Evolutionary conservation across 2,113 vertebrate species (phyloP).

Genomic region (Dipodomys ordii): DNA sequence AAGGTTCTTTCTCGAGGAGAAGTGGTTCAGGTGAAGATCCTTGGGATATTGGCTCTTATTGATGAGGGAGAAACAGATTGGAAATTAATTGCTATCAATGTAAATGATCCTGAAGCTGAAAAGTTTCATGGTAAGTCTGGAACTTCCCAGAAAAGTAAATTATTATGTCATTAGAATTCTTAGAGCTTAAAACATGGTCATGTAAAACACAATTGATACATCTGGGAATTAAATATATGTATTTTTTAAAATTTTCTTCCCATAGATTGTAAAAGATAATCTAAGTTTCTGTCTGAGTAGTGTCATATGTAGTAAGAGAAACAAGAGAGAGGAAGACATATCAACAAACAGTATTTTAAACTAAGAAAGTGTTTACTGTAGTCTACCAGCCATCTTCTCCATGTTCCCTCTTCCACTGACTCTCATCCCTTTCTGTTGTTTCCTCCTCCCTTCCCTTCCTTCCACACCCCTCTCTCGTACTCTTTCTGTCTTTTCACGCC

Average conservation of each 20-base stretch:
- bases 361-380: not conserved
- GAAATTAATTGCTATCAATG: conserved; percentile 97
- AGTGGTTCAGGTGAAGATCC: conserved; percentile 95
- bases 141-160: conserved; percentile 8
- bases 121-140: conserved; percentile 91
- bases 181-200: not conserved
- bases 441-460: not conserved
- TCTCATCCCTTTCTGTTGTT: not conserved
- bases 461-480: not conserved
- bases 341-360: not conserved
- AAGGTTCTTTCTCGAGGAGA: conserved; percentile 93
- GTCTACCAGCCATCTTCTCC: not conserved
- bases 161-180: not conserved
- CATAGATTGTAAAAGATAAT: not conserved
- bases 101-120: conserved; percentile 93
- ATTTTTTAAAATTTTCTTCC: not conserved
- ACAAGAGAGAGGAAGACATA: not conserved
- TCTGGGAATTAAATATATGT: not conserved
- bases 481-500: not conserved
- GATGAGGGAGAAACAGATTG: conserved; percentile 98
- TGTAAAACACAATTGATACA: not conserved
- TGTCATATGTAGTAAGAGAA: not conserved
- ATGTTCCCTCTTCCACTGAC: not conserved
- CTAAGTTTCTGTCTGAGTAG: not conserved
- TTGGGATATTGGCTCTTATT: conserved; percentile 94